Evolutionary conservation across 2,888 invertebrate species (phyloP), one percentile per base, ranked within the genome.

Genomic region (Reticulitermes lucifugus): DNA sequence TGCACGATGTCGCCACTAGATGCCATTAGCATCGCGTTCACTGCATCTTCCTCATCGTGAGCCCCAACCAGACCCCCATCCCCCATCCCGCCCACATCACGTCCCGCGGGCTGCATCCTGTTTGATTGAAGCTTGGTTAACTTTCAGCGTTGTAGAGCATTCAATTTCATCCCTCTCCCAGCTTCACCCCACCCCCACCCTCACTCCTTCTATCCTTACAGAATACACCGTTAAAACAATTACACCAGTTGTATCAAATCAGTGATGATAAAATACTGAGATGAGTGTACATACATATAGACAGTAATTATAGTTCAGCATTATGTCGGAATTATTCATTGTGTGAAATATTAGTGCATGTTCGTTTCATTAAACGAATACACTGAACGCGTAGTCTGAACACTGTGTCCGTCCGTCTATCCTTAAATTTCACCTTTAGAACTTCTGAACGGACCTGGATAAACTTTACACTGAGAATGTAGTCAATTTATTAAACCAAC

Each of bases 111-210:
- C 71, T 59, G 83, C 75, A 83, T 83, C 77, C 85, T 60, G 81
- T 85, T 85, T 85, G 85, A 85, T 85, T 83, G 83, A 85, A 82
- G 85, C 83, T 85, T 75, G 70, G 83, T 79, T 73, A 85, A 85
- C 84, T 84, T 84, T 59, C 84, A 84, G 81, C 55, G 55, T 55
- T 55, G 55, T 18, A 18, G 55, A 55, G 55, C 80, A 84, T 84
- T 85, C 85, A 79, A 79, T 84, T 84, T 80, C 80, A 51, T 81
- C 81, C 70, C 80, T 35, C 65, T 25, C 9, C 65, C 65, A 65
- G 3, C 70, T 29, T 70, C 70, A 10, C 10, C 25, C 70, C 25
- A 18, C 65, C 65, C 6, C 70, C 25, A 35, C 35, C 35, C 35
- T 35, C 35, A 35, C 35, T 35, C 3, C n/a, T 55, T 55, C 55